A percentile compares a stretch with the other conserved stretches of the same genome.
Conservation (phyloP, 2,113 vertebrate genomes). For the Heterocephalus glaber region DNA sequence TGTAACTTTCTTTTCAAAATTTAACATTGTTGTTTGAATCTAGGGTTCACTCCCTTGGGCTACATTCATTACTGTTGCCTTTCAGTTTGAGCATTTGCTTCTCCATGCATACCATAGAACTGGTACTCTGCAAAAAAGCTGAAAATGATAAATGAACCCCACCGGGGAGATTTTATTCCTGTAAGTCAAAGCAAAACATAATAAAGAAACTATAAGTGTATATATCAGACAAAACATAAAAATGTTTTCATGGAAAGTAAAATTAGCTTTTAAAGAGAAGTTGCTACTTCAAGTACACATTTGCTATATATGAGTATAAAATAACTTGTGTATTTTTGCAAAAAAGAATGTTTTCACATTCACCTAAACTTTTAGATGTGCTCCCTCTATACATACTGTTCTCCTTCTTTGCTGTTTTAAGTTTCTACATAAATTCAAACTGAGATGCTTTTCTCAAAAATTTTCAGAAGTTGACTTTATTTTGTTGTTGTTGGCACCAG, state of each 20-base stretch:
- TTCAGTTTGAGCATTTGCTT: background rate
- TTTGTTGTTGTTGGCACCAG: no score
- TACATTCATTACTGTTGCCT: background rate
- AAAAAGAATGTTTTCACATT: background rate
- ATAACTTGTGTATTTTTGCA: background rate
- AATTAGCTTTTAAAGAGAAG: slow-evolving; percentile 30
- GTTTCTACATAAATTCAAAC: background rate
- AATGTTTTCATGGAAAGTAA: slow-evolving; percentile 37
- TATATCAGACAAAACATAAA: background rate
- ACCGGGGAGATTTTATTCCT: background rate
- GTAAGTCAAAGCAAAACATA: slow-evolving; percentile 37
- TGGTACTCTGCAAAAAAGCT: background rate
- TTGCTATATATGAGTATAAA: background rate
- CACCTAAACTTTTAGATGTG: background rate
- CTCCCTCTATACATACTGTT: background rate
- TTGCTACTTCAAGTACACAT: background rate
- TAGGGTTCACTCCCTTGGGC: background rate
- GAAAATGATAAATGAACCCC: slow-evolving; percentile 36
- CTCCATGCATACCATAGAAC: background rate
- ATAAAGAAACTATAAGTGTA: background rate
- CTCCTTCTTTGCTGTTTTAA: background rate
- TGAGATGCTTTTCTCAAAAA: background rate
- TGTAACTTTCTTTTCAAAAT: slow-evolving; percentile 37
- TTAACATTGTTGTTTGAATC: slow-evolving; percentile 6
- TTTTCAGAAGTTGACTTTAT: background rate